phyloP scores from a whole-genome alignment of 2,888 invertebrate species.

The Synergus gifuensis region DNA sequence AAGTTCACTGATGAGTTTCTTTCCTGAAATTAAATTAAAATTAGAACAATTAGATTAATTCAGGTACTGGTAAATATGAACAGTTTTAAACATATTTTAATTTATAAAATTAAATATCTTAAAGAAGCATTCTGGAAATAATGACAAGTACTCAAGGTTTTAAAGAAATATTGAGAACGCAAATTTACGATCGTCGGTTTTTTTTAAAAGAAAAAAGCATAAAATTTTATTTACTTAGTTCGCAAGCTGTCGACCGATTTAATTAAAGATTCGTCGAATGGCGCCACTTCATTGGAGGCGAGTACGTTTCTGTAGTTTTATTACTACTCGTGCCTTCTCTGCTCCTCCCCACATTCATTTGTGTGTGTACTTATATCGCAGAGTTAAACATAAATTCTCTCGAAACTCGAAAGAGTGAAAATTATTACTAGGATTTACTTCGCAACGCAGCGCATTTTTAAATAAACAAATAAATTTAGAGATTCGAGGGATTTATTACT shows the following conservation, averaged over 20 bases:
- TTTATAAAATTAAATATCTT: too few species aligned
- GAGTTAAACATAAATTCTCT: neutral
- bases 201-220: slow-evolving; percentile 13
- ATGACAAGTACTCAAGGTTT: neutral
- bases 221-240: slow-evolving; percentile 33
- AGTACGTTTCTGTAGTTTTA: slow-evolving; percentile 36
- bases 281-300: slow-evolving; percentile 40
- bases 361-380: neutral
- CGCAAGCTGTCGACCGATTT: slow-evolving; percentile 36
- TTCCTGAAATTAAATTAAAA: neutral
- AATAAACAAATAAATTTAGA: neutral
- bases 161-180: neutral
- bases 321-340: slow-evolving; percentile 18
- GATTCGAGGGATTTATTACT: slow-evolving; percentile 1
- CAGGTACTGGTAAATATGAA: too few species aligned
- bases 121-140: neutral
- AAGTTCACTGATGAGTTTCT: too few species aligned
- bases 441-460: neutral
- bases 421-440: neutral
- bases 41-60: too few species aligned
- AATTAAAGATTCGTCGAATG: slow-evolving; percentile 41
- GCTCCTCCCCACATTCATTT: slow-evolving; percentile 13
- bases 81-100: too few species aligned
- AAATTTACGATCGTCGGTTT: slow-evolving; percentile 22
- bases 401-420: neutral